Conservation (phyloP, 2,888 invertebrate genomes). For the Spatulosminthurus flaviceps region DNA sequence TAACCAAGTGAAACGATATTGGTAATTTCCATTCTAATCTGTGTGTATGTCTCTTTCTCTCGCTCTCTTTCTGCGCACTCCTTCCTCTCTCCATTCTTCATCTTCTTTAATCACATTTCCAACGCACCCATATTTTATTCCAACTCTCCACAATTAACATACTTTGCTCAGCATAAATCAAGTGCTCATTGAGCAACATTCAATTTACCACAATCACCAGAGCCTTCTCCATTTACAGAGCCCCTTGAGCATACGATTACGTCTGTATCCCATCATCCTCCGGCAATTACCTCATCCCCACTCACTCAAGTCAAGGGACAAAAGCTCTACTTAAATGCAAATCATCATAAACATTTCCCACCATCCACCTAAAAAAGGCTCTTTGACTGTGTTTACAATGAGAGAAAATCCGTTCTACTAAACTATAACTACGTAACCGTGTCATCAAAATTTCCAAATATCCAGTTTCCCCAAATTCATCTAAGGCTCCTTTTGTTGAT, state of each 20-base stretch:
- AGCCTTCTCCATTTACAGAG: slow-evolving; percentile 13
- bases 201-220: background rate
- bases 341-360: too few species aligned
- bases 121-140: slow-evolving; percentile 18
- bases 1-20: too few species aligned
- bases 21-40: background rate
- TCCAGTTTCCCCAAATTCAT: too few species aligned
- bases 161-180: slow-evolving; percentile 9
- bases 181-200: background rate
- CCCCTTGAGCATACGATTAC: background rate
- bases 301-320: background rate
- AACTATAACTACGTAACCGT: too few species aligned
- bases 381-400: too few species aligned
- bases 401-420: too few species aligned
- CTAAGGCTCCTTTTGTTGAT: too few species aligned
- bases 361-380: too few species aligned
- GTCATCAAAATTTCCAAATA: too few species aligned
- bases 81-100: background rate
- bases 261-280: background rate
- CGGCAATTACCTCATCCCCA: background rate
- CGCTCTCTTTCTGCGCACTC: too few species aligned
- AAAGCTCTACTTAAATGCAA: background rate
- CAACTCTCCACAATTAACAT: slow-evolving; percentile 18
- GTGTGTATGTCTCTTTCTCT: background rate
- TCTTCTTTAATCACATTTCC: background rate